Percentiles rank a stretch among this genome's conserved stretches.
These are phyloP conservation scores for Lagorchestes hirsutus DNA, from an alignment of 2,797 vertebrate species.

Conservation along the genomic window DNA sequence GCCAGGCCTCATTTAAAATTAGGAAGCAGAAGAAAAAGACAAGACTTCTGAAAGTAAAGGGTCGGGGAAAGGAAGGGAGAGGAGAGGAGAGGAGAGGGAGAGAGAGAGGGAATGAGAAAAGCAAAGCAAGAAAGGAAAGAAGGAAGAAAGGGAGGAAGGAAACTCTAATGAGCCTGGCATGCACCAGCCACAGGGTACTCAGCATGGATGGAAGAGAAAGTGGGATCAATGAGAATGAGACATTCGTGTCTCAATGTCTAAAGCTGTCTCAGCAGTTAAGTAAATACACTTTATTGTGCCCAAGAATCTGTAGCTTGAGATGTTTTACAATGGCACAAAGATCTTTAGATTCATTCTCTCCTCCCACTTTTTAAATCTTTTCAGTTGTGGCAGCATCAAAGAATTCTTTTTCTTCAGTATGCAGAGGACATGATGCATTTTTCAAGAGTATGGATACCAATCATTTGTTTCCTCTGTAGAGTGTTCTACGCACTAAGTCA, in stretches of 20 bases:
- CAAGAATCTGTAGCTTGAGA: constrained; percentile 11
- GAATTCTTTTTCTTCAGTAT: neutral
- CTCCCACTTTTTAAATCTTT: constrained; percentile 43
- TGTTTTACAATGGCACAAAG: neutral
- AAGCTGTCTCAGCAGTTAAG: constrained; percentile 29
- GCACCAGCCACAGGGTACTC: neutral
- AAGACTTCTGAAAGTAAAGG: neutral
- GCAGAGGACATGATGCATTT: neutral
- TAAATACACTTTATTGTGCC: constrained; percentile 23
- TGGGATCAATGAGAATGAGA: neutral
- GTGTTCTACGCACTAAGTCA: constrained; percentile 20
- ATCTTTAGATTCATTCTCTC: constrained; percentile 10
- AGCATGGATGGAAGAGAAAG: neutral
- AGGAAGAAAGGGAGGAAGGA: neutral
- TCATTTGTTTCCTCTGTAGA: neutral
- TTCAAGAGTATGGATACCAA: constrained; percentile 22
- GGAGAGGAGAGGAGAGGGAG: neutral
- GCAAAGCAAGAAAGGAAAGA: neutral
- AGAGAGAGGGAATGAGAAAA: neutral
- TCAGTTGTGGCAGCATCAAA: constrained; percentile 15
- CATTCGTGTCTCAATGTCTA: neutral
- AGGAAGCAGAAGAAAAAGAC: constrained; percentile 45
- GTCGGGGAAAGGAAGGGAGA: neutral
- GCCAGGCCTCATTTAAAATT: constrained; percentile 50
- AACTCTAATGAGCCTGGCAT: constrained; percentile 41